Percentiles rank a stretch among this genome's conserved stretches.
phyloP scores from a whole-genome alignment of 2,888 invertebrate species.

The Apodemia zela region DNA sequence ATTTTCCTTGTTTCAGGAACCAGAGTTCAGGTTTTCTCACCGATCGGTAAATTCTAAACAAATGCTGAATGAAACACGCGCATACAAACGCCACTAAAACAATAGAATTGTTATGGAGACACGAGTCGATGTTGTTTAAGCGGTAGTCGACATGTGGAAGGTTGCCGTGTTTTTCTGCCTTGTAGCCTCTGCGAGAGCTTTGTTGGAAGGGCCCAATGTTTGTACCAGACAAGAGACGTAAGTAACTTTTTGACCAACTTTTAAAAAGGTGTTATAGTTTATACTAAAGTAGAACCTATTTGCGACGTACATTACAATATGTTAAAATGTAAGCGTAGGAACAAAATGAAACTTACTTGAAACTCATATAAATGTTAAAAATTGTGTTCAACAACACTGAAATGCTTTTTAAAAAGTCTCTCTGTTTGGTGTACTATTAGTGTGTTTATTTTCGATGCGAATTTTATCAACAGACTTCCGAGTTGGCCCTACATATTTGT shows the following conservation, averaged over 20 bases:
- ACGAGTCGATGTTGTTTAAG: constrained; percentile 41
- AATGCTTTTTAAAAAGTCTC: too few relatives aligned
- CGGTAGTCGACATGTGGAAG: constrained; percentile 55
- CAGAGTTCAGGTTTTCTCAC: constrained; percentile 22
- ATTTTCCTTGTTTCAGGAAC: constrained; percentile 29
- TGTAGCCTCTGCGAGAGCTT: constrained; percentile 42
- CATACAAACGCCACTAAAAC: constrained; percentile 37
- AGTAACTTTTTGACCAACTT: constrained; percentile 52
- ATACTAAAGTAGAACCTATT: too few relatives aligned
- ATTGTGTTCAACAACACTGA: too few relatives aligned
- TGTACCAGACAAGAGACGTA: constrained; percentile 89
- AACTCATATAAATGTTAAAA: too few relatives aligned
- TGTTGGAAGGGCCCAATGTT: constrained; percentile 87
- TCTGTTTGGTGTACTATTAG: too few relatives aligned
- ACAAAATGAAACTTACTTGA: too few relatives aligned
- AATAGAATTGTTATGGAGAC: constrained; percentile 68
- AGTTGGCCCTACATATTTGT: too few relatives aligned
- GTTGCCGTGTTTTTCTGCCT: constrained; percentile 46
- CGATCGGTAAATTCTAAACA: constrained; percentile 22
- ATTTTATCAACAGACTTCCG: too few relatives aligned
- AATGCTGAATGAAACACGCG: constrained; percentile 26
- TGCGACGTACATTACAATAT: too few relatives aligned
- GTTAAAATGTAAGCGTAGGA: too few relatives aligned
- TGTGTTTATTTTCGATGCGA: too few relatives aligned
- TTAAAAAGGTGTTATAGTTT: background rate